Conservation (phyloP, 2,797 vertebrate species). For the Lagocephalus sceleratus region DNA sequence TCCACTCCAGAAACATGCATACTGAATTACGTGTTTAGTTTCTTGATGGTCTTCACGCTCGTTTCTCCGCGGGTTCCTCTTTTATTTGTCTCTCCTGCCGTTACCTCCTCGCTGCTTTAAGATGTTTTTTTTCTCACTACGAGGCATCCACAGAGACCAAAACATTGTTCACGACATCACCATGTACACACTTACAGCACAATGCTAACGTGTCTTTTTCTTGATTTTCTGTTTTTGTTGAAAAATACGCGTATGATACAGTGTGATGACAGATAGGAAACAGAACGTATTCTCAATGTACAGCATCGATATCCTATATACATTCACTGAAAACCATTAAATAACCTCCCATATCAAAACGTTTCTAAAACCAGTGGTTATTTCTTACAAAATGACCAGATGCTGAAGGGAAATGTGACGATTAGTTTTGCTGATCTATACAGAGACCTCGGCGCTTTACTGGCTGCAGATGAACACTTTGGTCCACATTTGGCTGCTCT, state of each 20-base stretch:
- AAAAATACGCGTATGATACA: constrained; percentile 64
- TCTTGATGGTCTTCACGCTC: no score
- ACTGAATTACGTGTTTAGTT: no score
- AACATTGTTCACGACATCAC: no score
- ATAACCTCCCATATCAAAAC: constrained; percentile 43
- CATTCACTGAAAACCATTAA: constrained; percentile 37
- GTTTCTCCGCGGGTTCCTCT: no score
- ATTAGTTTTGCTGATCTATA: constrained; percentile 12
- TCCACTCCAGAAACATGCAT: no score
- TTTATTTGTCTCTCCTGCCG: no score
- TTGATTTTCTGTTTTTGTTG: constrained; percentile 23
- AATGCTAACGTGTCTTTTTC: constrained; percentile 5
- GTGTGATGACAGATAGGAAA: constrained; percentile 36
- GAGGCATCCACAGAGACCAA: no score
- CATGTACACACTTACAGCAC: not conserved
- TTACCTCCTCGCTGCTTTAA: no score
- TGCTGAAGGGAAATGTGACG: constrained; percentile 17
- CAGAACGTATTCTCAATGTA: constrained; percentile 37
- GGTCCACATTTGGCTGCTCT: constrained; percentile 63
- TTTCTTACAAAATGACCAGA: constrained; percentile 23
- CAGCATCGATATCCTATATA: constrained; percentile 38
- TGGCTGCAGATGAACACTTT: constrained; percentile 47
- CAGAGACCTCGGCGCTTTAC: constrained; percentile 24
- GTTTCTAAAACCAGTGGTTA: constrained; percentile 18
- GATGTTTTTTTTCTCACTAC: no score